Conservation (phyloP, 2,113 vertebrate genomes). For the Mormyrus iriodes region DNA sequence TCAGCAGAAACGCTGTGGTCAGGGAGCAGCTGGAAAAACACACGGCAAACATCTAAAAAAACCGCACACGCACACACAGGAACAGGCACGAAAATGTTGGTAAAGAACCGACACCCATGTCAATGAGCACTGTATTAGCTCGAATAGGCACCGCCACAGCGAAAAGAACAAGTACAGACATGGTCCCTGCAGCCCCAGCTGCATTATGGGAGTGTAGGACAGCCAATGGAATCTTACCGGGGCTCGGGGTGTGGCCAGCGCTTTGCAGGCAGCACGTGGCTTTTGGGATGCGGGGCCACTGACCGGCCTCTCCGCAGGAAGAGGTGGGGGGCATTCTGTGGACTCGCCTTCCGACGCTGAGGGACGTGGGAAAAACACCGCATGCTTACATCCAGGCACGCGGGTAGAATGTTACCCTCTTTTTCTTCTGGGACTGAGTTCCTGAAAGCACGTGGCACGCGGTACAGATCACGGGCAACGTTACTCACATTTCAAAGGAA, state of each 20-base stretch:
- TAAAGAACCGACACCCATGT: not conserved
- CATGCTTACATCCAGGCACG: not conserved
- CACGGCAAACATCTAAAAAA: not conserved
- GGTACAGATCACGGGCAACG: not conserved
- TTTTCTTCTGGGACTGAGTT: too few species aligned
- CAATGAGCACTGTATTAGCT: not conserved
- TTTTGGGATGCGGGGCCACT: slow-evolving; percentile 58
- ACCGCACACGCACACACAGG: not conserved
- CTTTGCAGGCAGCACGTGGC: slow-evolving; percentile 25
- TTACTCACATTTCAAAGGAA: slow-evolving; percentile 55
- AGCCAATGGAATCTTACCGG: not conserved
- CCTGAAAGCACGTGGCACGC: not conserved
- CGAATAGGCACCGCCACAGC: not conserved
- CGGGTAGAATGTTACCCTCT: not conserved
- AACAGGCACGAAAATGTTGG: not conserved
- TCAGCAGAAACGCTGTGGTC: not conserved
- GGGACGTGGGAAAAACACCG: slow-evolving; percentile 28
- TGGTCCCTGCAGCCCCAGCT: not conserved
- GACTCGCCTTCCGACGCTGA: slow-evolving; percentile 58
- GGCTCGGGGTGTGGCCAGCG: not conserved
- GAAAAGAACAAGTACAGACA: not conserved
- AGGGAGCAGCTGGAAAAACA: not conserved
- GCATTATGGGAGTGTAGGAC: not conserved
- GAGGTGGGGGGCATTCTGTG: slow-evolving; percentile 60
- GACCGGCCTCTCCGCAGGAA: slow-evolving; percentile 68